Evolutionary conservation across 2,113 vertebrate species (phyloP), one percentile per base, ranked within the genome.

Genomic region (Campylorhamphus procurvoides): DNA sequence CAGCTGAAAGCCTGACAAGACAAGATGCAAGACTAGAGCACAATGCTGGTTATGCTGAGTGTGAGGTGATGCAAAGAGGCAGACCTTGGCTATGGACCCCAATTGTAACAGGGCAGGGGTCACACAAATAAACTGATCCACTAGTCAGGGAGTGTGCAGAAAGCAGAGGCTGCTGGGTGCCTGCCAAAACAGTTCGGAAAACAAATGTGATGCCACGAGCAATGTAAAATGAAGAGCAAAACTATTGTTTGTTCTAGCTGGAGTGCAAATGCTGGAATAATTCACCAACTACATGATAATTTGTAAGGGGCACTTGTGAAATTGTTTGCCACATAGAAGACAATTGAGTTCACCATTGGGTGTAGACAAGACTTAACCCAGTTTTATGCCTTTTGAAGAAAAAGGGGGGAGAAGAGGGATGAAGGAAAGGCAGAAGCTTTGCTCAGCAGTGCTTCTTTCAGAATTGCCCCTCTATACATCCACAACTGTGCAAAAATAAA

Each of bases 131-230:
- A 82, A 94, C 14, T 91, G 60, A 90, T 62, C 85, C 86, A 7
- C 68, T 33, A 62, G 31, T 49, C 82, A 50, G 72, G 79, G 55
- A 90, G 47, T 2, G 14, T 59, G 50, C 72, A 93, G 80, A 59
- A 83, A 18, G 19, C 39, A 68, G 22, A 92, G 16, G 76, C 83
- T 86, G 79, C 68, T 90, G 88, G 40, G 22, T 37, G 89, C 68
- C 84, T 75, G 84, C 93, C 89, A 93, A 52, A 92, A 63, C 27
- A 92, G 60, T 62, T 87, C 68, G 72, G 82, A 68, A 83, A 92
- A 81, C 80, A 92, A 68, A 84, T 78, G 83, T 44, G 52, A 60
- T 66, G 63, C 66, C 52, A 87, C 63, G 58, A 69, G 86, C 83
- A 64, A 67, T 52, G n/a, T 49, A 81, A 90, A 86, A 2, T 84